Base-by-base conservation (phyloP, 2,113 vertebrate genomes). In the Dendropsophus ebraccatus region DNA sequence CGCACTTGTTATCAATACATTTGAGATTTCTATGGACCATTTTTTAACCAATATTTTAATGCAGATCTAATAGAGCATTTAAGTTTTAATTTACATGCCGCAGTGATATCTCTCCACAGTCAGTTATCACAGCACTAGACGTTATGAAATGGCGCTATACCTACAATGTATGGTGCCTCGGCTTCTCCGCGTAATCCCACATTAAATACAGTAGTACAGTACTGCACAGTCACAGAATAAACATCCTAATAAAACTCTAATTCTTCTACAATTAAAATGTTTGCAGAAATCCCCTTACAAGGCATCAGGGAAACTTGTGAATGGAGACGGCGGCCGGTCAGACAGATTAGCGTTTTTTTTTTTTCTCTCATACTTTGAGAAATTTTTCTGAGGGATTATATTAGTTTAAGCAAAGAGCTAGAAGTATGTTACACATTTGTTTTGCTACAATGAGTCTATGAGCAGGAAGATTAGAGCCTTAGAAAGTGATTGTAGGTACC, bases 301-400 rank as follows among this genome's bases (percentile, higher is more conserved):
- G 30, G 91, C 89, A 87, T 88, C 78, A 80, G 78, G 67, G 28
- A 86, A 88, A 89, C 86, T 87, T 90, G 88, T 83, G 81, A 90
- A 84, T 84, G 82, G 60, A 76, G 54, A 41, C 32, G 58, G 52
- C 9, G 11, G 37, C 56, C 45, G 2, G 7, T 35, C 45, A 19
- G 21, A 10, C 52, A 19, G 76, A 86, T 72, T 80, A 80, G n/a
- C n/a, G 2, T 30, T 85, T 52, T 74, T 54, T 45, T 58, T 4
- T 62, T 84, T n/a, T n/a, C n/a, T 84, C 25, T 69, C 75, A 79
- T 52, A 85, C 47, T 79, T 54, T 85, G 19, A 28, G 25, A 73
- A 21, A 86, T 86, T 77, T 60, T 19, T 72, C 35, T 56, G 50
- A 54, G 17, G 84, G 76, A 72, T 86, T 86, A 86, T 45, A 60